Conservation (phyloP, 2,113 vertebrate genomes). For the Tricholaema leucomelas region DNA sequence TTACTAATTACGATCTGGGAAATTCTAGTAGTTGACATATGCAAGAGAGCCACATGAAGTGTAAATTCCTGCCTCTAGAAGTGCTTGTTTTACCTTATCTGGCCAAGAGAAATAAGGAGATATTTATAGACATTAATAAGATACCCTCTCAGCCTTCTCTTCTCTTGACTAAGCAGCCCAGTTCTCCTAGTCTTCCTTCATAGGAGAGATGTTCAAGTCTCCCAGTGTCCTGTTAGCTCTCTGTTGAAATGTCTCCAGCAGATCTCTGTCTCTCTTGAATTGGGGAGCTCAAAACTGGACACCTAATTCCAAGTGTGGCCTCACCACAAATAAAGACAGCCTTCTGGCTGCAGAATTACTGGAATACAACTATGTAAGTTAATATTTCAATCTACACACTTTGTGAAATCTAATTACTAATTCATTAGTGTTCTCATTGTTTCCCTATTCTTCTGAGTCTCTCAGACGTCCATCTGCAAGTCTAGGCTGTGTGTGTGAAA, state of each 20-base stretch:
- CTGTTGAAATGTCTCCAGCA: too few species aligned
- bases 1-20: too few species aligned
- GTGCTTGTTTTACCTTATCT: too few species aligned
- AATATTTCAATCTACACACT: background rate
- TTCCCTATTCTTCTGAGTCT: background rate
- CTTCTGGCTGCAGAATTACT: background rate
- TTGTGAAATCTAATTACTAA: background rate
- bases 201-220: background rate
- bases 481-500: background rate
- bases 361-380: background rate
- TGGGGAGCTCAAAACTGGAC: too few species aligned
- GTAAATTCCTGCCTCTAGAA: too few species aligned
- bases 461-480: background rate
- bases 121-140: background rate
- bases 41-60: too few species aligned
- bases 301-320: too few species aligned
- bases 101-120: too few species aligned
- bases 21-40: too few species aligned
- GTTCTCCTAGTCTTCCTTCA: background rate
- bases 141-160: accelerated
- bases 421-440: background rate
- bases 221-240: too few species aligned
- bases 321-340: background rate
- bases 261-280: too few species aligned
- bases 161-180: background rate